Evolutionary conservation across 2,888 invertebrate genomes (phyloP).

Genomic region (Glomeris marginata): DNA sequence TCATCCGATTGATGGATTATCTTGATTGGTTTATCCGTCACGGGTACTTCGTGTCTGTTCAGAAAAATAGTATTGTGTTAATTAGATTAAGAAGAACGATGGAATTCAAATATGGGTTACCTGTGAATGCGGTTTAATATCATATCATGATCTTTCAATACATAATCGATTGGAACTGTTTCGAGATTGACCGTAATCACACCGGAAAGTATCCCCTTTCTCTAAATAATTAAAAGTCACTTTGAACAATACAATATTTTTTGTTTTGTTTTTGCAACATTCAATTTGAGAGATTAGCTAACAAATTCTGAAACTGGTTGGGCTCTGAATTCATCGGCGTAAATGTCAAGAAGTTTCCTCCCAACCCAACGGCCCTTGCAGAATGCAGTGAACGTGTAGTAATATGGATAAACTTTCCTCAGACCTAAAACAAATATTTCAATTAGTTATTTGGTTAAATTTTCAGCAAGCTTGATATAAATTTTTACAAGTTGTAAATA

Average conservation of each 20-base stretch:
- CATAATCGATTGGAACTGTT: conserved; percentile 76
- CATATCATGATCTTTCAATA: conserved; percentile 81
- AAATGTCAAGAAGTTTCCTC: conserved; percentile 79
- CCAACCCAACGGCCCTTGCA: conserved; percentile 95
- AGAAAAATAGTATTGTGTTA: conserved; percentile 7
- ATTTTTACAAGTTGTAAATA: background rate
- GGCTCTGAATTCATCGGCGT: conserved; percentile 83
- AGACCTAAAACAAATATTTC: conserved; percentile 53
- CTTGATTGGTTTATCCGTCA: conserved; percentile 89
- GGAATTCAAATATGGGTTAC: conserved; percentile 36
- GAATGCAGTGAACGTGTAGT: conserved; percentile 90
- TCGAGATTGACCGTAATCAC: conserved; percentile 88
- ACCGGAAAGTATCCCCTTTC: conserved; percentile 41
- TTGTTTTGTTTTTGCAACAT: no score
- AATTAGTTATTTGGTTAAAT: no score
- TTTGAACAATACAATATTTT: no score
- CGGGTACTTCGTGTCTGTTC: conserved; percentile 98
- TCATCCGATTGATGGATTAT: conserved; percentile 97
- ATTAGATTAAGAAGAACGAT: background rate
- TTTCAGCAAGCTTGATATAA: no score
- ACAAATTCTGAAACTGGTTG: conserved; percentile 80
- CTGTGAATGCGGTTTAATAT: conserved; percentile 88
- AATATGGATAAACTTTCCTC: conserved; percentile 92
- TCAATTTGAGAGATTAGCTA: no score
- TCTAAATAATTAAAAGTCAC: background rate